These are phyloP conservation scores for Amblyjoppa fuscipennis DNA, from an alignment of 2,888 invertebrate genomes.

Conservation along the genomic window DNA sequence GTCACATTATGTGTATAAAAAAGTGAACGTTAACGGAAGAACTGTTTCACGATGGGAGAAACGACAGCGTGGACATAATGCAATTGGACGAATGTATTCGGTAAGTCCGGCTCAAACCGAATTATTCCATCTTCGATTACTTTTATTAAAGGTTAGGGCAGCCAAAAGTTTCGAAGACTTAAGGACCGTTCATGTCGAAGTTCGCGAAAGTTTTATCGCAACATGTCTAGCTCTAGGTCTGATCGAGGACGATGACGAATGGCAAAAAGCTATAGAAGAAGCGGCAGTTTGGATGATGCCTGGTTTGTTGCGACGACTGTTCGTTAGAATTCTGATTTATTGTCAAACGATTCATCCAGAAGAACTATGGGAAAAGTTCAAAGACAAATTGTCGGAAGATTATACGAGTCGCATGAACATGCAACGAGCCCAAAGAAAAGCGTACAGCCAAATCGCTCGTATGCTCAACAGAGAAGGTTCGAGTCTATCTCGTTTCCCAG, in stretches of 20 bases:
- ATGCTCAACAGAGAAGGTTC: not conserved
- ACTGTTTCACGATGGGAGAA: not conserved
- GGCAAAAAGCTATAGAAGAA: not conserved
- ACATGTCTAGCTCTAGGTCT: not conserved
- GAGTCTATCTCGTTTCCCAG: conserved; percentile 44
- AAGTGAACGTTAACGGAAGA: no score
- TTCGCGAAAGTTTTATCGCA: not conserved
- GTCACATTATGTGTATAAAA: not conserved
- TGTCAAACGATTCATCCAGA: not conserved
- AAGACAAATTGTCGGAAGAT: not conserved
- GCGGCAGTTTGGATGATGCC: not conserved
- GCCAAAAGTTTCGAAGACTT: conserved; percentile 4
- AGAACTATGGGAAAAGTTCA: not conserved
- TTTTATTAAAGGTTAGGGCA: not conserved
- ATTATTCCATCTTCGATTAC: not conserved
- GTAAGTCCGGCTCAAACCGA: not conserved
- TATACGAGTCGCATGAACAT: not conserved
- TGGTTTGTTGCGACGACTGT: no score
- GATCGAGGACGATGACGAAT: not conserved
- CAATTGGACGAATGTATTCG: not conserved
- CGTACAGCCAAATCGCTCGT: not conserved
- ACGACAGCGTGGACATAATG: not conserved
- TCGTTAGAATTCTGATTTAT: no score
- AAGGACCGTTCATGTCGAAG: not conserved
- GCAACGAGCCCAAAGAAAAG: not conserved